phyloP scores from a whole-genome alignment of 1,140 invertebrate species.

The Riptortus pedestris region DNA sequence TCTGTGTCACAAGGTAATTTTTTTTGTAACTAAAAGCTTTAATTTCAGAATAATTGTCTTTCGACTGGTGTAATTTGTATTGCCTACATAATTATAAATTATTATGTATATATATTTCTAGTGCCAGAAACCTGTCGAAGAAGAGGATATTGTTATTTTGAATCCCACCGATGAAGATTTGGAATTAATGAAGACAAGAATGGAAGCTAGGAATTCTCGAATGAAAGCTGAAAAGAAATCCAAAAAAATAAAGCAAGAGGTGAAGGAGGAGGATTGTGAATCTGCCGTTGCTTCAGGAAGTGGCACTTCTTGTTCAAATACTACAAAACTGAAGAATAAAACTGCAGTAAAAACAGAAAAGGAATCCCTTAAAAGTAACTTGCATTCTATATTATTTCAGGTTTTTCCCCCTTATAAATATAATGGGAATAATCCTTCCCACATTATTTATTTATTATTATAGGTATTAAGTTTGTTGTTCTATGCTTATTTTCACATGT shows the following conservation, averaged over 20 bases:
- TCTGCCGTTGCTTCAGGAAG: slow-evolving; percentile 20
- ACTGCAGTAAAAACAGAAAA: too few species aligned
- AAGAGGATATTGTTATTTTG: slow-evolving; percentile 73
- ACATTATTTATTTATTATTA: background rate
- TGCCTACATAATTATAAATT: too few species aligned
- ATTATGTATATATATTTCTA: slow-evolving; percentile 42
- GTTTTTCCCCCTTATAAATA: too few species aligned
- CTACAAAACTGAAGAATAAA: background rate
- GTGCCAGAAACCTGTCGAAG: slow-evolving; percentile 66
- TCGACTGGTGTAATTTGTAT: too few species aligned
- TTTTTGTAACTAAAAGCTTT: slow-evolving; percentile 17
- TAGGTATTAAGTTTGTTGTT: background rate
- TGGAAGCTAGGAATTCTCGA: slow-evolving; percentile 49
- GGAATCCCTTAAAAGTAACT: too few species aligned
- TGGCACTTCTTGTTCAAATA: background rate
- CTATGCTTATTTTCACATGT: background rate
- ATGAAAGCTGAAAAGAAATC: slow-evolving; percentile 42
- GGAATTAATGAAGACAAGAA: slow-evolving; percentile 51
- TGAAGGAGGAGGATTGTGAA: slow-evolving; percentile 23
- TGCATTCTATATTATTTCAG: too few species aligned
- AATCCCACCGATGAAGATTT: slow-evolving; percentile 77
- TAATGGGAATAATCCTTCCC: background rate
- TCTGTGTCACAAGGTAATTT: slow-evolving; percentile 53
- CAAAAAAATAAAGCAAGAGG: slow-evolving; percentile 22
- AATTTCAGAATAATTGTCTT: slow-evolving; percentile 13